phyloP scores from a whole-genome alignment of 2,888 invertebrate genomes.

The Xestia rhomboidea region DNA sequence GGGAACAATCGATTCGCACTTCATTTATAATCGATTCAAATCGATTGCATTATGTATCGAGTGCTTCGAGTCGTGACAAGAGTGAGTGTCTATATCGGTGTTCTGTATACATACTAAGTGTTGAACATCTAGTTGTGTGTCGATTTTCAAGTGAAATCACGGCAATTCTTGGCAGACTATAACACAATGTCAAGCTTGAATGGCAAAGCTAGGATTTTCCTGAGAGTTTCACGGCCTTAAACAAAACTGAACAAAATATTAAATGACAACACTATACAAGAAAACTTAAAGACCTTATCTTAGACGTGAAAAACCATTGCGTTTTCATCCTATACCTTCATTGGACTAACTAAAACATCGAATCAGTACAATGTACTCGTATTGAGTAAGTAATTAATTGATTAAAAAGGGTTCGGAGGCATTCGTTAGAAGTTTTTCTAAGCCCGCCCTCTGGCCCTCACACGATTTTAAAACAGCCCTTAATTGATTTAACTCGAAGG shows the following conservation, averaged over 20 bases:
- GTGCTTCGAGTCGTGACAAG: conserved; percentile 45
- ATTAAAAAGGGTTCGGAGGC: conserved; percentile 86
- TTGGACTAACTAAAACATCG: conserved; percentile 59
- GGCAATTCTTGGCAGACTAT: background rate
- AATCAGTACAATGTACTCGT: conserved; percentile 80
- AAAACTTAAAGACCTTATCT: background rate
- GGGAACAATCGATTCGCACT: conserved; percentile 81
- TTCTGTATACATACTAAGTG: background rate
- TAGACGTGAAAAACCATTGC: background rate
- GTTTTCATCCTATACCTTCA: background rate
- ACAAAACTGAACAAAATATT: background rate
- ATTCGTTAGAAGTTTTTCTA: conserved; percentile 88
- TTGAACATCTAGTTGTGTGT: background rate
- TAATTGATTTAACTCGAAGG: conserved; percentile 87
- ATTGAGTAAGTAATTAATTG: conserved; percentile 88
- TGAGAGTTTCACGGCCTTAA: background rate
- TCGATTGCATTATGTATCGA: conserved; percentile 72
- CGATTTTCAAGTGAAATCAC: background rate
- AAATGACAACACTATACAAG: background rate
- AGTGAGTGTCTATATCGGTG: conserved; percentile 4
- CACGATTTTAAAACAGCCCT: conserved; percentile 78
- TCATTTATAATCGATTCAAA: conserved; percentile 82
- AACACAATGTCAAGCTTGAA: background rate
- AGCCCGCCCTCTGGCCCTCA: conserved; percentile 68
- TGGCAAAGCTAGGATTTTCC: background rate